Evolutionary conservation across 2,113 vertebrate species (phyloP), one percentile per base, ranked within the genome.

Genomic region (Carollia perspicillata): DNA sequence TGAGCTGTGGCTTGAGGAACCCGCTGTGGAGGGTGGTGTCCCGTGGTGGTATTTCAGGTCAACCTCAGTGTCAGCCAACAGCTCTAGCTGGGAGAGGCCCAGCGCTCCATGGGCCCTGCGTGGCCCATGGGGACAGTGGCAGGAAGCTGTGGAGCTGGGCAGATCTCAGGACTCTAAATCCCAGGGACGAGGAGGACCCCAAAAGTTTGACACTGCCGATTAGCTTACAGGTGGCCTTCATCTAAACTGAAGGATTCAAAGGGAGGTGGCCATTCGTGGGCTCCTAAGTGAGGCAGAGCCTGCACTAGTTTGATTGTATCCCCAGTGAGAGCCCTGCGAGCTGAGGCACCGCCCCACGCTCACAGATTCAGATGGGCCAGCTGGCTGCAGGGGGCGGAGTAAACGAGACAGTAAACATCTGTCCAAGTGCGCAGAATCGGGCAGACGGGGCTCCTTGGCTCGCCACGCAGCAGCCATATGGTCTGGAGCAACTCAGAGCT

Each of bases 291-390:
- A 93, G 33, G 10, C 8, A 72, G 58, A 84, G 66, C 18, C 40
- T 53, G 35, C 0, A 40, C 23, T 49, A 44, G 63, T 72, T 91
- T 79, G 30, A 30, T 85, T 84, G 33, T 66, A 69, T 84, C 53
- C 78, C 75, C 71, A 40, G 3, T n/a, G 35, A 37, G 17, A 35
- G 9, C 47, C 51, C 81, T 83, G 75, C 40, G 40, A 49, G 68
- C 81, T 75, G 18, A 95, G 68, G 81, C 74, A 30, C 40, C 63
- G 28, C 30, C 55, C 10, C 85, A 10, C 55, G 30, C 89, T 75
- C 84, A 53, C 71, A 74, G 71, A 90, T 88, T 90, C 77, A 77
- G 66, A 69, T 7, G 71, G 60, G 30, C 75, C 60, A 7, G 51
- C 65, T 66, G 44, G 44, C 88, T 74, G 40, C 63, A 47, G 55